These are phyloP conservation scores for Paradoxurus hermaphroditus DNA, from an alignment of 2,113 vertebrate genomes.

Conservation along the genomic window DNA sequence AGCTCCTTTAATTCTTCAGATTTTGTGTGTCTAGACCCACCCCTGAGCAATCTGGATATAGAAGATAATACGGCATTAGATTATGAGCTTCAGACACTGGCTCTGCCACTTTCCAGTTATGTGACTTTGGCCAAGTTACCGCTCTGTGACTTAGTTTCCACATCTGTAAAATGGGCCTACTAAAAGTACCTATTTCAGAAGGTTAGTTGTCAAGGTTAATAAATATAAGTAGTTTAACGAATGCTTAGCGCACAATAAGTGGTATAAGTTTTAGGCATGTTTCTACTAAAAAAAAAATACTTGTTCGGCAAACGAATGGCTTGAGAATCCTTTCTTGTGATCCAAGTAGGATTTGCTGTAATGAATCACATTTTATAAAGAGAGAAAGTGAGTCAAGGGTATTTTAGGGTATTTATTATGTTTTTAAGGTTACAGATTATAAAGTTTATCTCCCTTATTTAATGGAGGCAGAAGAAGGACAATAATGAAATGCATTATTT, in stretches of 20 bases:
- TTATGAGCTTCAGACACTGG: neutral
- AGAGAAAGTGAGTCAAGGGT: neutral
- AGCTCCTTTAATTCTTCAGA: neutral
- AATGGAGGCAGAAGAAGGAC: neutral
- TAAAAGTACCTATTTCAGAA: neutral
- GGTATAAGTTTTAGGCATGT: neutral
- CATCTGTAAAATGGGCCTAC: neutral
- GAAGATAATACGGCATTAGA: too few relatives aligned
- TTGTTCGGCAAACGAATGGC: neutral
- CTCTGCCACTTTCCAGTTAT: neutral
- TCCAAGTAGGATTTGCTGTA: neutral
- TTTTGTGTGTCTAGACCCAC: neutral
- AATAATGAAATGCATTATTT: neutral
- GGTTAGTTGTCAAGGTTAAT: neutral
- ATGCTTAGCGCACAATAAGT: neutral
- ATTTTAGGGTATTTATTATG: neutral
- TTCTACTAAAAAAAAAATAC: neutral
- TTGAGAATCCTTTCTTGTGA: neutral
- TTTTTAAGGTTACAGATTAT: neutral
- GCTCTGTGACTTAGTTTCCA: neutral
- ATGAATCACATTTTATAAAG: neutral
- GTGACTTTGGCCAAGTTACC: neutral
- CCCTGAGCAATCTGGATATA: neutral
- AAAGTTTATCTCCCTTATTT: neutral
- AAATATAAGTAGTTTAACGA: neutral